A percentile compares a stretch with the other conserved stretches of the same genome.
phyloP scores from a whole-genome alignment of 2,888 invertebrate genomes.

The Auanema freiburgensis region DNA sequence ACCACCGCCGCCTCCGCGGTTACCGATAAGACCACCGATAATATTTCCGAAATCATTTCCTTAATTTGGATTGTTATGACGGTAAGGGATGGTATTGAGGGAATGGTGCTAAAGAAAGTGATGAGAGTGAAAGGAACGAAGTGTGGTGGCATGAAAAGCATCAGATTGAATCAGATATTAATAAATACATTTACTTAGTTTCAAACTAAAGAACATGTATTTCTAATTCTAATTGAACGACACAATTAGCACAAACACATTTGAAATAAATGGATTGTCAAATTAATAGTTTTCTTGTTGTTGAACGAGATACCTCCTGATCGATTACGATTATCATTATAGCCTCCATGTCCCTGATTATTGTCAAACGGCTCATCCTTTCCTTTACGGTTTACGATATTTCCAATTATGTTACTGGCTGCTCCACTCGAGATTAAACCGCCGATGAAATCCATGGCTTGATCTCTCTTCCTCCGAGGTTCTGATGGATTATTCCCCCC shows the following conservation, averaged over 20 bases:
- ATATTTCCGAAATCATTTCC: conserved; percentile 28
- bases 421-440: conserved; percentile 24
- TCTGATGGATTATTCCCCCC: conserved; percentile 3
- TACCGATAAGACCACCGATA: conserved; percentile 39
- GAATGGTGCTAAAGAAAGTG: background rate
- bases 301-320: conserved; percentile 7
- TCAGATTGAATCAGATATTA: too few species aligned
- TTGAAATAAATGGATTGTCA: background rate
- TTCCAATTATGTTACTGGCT: conserved; percentile 24
- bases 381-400: conserved; percentile 25
- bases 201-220: background rate
- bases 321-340: background rate
- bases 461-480: conserved; percentile 36
- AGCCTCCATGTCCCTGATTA: conserved; percentile 24
- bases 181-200: too few species aligned
- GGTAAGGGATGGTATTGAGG: too few species aligned
- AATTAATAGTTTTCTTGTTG: background rate
- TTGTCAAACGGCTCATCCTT: conserved; percentile 21
- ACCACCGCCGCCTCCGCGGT: conserved; percentile 30
- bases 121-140: background rate
- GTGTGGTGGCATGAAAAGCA: too few species aligned
- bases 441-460: conserved; percentile 41
- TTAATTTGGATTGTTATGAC: too few species aligned
- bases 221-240: background rate
- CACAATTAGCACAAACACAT: background rate